A percentile compares a stretch with the other conserved stretches of the same genome.
Conservation (phyloP, 1,140 invertebrate genomes). For the Vollenhovia emeryi region DNA sequence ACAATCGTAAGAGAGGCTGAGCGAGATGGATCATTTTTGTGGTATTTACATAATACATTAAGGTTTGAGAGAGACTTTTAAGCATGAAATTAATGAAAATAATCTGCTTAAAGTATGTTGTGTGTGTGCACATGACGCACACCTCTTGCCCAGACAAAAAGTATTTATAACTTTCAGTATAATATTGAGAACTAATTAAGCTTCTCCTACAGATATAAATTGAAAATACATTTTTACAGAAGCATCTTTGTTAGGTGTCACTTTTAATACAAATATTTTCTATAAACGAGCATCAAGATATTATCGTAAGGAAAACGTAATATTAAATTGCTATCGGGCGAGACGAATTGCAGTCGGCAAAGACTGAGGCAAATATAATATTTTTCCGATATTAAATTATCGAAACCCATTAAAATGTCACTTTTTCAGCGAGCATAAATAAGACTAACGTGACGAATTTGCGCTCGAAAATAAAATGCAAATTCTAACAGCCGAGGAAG, state of each 20-base stretch:
- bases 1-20: background rate
- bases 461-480: conserved; percentile 62
- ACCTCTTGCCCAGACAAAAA: background rate
- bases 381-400: conserved; percentile 63
- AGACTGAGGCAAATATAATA: conserved; percentile 42
- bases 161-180: background rate
- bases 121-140: no score
- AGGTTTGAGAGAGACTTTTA: background rate
- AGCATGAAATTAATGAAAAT: conserved; percentile 3
- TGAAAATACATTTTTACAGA: background rate
- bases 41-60: conserved; percentile 3
- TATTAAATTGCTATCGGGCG: background rate
- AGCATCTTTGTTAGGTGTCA: background rate
- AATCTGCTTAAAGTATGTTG: conserved; percentile 17
- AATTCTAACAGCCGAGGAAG: conserved; percentile 12
- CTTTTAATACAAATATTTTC: background rate
- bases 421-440: conserved; percentile 67
- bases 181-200: background rate
- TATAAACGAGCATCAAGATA: background rate
- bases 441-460: conserved; percentile 47
- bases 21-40: conserved; percentile 20
- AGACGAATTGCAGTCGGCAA: conserved; percentile 30
- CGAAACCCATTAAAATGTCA: conserved; percentile 65
- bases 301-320: conserved; percentile 13
- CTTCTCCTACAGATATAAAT: background rate